phyloP scores from a whole-genome alignment of 1,140 invertebrate species.

The Acromyrmex charruanus region DNA sequence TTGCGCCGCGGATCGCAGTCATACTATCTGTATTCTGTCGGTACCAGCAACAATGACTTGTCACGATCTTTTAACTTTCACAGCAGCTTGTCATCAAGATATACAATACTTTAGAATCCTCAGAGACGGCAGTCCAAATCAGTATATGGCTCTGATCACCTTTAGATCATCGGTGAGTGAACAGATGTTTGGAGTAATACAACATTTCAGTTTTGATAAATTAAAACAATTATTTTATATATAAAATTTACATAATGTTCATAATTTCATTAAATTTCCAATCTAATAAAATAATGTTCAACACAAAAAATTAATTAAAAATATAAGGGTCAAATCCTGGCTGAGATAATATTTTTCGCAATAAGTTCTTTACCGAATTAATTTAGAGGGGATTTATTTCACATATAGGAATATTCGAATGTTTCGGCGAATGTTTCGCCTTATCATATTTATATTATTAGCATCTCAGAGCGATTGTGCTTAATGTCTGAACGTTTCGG shows the following conservation, averaged over 20 bases:
- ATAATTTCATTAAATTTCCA: neutral
- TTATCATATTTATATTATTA: too few relatives aligned
- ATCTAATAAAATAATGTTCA: neutral
- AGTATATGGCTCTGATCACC: slow-evolving; percentile 98
- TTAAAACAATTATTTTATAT: neutral
- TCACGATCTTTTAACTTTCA: slow-evolving; percentile 97
- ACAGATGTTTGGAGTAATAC: neutral
- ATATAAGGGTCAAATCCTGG: too few relatives aligned
- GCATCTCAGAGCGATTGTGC: too few relatives aligned
- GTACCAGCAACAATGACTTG: slow-evolving; percentile 97
- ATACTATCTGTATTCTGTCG: slow-evolving; percentile 96
- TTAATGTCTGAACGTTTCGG: too few relatives aligned
- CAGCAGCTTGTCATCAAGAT: slow-evolving; percentile 95
- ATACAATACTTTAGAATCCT: slow-evolving; percentile 97
- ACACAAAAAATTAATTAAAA: slow-evolving; percentile 15
- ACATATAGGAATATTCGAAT: too few relatives aligned
- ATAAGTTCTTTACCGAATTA: too few relatives aligned
- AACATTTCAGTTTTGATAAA: neutral
- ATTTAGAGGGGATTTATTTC: too few relatives aligned
- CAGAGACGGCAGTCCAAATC: slow-evolving; percentile 94
- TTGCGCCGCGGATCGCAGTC: slow-evolving; percentile 90
- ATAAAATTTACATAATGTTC: neutral
- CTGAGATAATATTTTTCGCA: too few relatives aligned
- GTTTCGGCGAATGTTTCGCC: too few relatives aligned
- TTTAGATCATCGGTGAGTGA: slow-evolving; percentile 84